Percentiles rank a stretch among this genome's conserved stretches.
These are phyloP conservation scores for Thinocorus orbignyianus DNA, from an alignment of 2,113 vertebrate genomes.

Conservation along the genomic window DNA sequence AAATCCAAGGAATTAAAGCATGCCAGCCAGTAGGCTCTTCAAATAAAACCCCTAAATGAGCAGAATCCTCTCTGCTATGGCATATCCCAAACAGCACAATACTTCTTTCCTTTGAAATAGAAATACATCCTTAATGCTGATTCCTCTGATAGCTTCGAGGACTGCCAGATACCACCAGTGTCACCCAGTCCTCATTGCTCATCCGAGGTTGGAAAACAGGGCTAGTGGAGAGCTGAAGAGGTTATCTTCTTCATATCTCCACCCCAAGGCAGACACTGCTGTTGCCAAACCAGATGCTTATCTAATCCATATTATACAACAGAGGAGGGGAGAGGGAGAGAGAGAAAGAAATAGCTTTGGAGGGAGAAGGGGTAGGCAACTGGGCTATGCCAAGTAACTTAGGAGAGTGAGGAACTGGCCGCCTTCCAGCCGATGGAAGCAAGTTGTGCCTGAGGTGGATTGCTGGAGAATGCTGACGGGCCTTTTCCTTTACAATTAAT, in stretches of 20 bases:
- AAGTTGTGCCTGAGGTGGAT: neutral
- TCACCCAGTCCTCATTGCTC: neutral
- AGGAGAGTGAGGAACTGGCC: neutral
- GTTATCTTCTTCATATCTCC: neutral
- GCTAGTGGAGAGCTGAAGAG: neutral
- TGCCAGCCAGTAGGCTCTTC: neutral
- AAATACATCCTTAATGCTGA: neutral
- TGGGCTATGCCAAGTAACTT: conserved; percentile 6
- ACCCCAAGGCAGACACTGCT: neutral
- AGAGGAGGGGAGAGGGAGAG: neutral
- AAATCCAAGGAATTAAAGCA: neutral
- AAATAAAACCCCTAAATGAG: neutral
- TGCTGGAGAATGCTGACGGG: neutral
- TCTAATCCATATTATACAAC: neutral
- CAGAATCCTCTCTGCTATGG: neutral
- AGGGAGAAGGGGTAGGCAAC: neutral
- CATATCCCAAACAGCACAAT: neutral
- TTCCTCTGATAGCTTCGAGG: neutral
- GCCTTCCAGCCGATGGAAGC: neutral
- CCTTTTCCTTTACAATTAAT: neutral
- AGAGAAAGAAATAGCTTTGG: neutral
- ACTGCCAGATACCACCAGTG: neutral
- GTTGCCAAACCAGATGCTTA: neutral
- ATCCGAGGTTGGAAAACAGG: neutral
- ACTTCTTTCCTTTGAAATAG: neutral